Percentiles rank a stretch among this genome's conserved stretches.
phyloP scores from a whole-genome alignment of 2,888 invertebrate species.

The Acanthosoma haemorrhoidale region DNA sequence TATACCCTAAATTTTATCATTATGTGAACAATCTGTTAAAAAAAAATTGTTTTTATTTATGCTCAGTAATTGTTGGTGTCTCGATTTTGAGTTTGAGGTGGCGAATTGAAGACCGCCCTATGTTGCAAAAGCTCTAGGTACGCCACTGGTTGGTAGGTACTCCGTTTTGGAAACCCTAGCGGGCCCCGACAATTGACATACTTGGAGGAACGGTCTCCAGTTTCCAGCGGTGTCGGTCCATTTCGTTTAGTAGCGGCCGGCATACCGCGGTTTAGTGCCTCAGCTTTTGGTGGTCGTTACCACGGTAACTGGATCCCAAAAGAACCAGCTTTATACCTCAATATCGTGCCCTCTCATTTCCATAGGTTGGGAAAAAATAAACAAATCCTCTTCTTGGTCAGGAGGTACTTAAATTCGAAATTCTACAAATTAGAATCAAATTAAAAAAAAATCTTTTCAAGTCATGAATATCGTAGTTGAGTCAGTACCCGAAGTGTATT shows the following conservation, averaged over 20 bases:
- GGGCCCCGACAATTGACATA: not conserved
- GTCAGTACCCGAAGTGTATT: no score
- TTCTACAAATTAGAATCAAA: not conserved
- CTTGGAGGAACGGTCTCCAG: not conserved
- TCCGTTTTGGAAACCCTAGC: not conserved
- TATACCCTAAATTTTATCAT: no score
- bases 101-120: no score
- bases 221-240: not conserved
- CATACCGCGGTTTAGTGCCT: constrained; percentile 2
- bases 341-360: not conserved
- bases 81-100: no score
- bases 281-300: not conserved
- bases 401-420: not conserved
- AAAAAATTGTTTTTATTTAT: no score
- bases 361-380: not conserved
- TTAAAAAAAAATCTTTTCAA: not conserved
- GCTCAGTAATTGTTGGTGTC: no score
- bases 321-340: not conserved
- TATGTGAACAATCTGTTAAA: no score
- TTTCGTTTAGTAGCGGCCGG: not conserved
- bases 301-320: not conserved
- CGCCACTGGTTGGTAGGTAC: not conserved
- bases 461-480: not conserved
- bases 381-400: not conserved
- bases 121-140: no score